Base-by-base conservation (phyloP, 2,113 vertebrate species). In the Melanocharis versteri region DNA sequence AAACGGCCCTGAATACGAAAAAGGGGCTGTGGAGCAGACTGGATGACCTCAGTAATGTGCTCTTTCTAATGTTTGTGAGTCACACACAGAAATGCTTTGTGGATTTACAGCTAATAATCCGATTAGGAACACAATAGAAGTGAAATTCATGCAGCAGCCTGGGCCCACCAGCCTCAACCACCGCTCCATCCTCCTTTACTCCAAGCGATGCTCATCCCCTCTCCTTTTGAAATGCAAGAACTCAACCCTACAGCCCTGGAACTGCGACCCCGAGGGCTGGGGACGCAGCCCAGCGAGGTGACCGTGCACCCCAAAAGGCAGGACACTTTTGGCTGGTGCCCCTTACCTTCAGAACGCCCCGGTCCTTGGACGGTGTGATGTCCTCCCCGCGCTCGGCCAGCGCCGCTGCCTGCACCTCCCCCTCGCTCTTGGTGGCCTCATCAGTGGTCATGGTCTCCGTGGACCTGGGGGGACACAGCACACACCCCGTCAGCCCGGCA, bases 331-430 rank as follows among this genome's bases (percentile, higher is more conserved):
- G 1, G 61, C 89, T 72, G 44, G 11, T 6, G 64, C 70, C n/a
- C 23, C 93, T 97, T 26, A 99, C 99, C 99, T 99, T 99, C 70
- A 99, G 97, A 39, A 99, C 99, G 28, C 99, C 99, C 87, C 97
- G 91, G 93, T 99, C 99, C 96, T 97, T 98, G 75, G 96, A 98
- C 1, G 98, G 91, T 3, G 99, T 99, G 91, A 99, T 96, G 94
- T 99, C 99, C 56, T 98, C 97, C 61, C 99, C 99, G 3, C 97
- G 98, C 71, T 98, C 97, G 2, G 97, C 96, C 65, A 99, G 98
- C 57, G 97, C 89, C 2, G 96, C 97, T 18, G 96, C 92, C 70
- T 98, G 96, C 75, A 97, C 97, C 77, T 98, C 98, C 78, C 97
- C 98, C 70, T 98, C 98, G 15, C 98, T 97, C 71, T 97, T 98